Evolutionary conservation across 2,888 invertebrate genomes (phyloP), one percentile per base, ranked within the genome.

Genomic region (Hypomecis punctinalis): DNA sequence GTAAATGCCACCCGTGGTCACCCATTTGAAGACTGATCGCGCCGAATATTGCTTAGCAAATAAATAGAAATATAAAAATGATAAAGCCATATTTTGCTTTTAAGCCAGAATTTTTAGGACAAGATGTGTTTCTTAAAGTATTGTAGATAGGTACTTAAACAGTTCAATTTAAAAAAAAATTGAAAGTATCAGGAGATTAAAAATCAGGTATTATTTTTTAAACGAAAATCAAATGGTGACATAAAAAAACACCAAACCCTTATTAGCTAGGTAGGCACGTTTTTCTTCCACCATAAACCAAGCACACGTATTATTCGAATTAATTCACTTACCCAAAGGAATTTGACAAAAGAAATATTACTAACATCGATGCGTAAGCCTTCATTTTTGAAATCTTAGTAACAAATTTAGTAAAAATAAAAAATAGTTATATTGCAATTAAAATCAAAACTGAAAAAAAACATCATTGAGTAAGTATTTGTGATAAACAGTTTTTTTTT

Each of bases 251-350:
- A 51, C 49, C 49, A 51, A 51, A 51, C 11, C 49, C n/a, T 23
- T 36, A 36, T 48, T 35, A 47, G 35, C 6, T 23, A 23, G 23
- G 23, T 23, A 23, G n/a, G n/a, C 23, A 23, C n/a, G n/a, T n/a
- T 0, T 33, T 33, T 35, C 47, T 10, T 47, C 9, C 6, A 48
- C 35, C n/a, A 48, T 5, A n/a, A n/a, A n/a, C 5, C n/a, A 10
- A 36, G n/a, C 48, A 48, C 48, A 35, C 47, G 35, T 35, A n/a
- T 6, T 23, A 23, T 23, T 23, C 23, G 23, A 23, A 23, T 23
- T 23, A 2, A 23, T 8, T 13, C 37, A 70, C 73, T 73, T 56
- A 70, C 70, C 74, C 61, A 53, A 64, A 62, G 6, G n/a, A 60
- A 45, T 54, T 54, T 40, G 60, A 60, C 23, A 73, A 36, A 39